Evolutionary conservation across 2,888 invertebrate genomes (phyloP), one percentile per base, ranked within the genome.

Genomic region (Petrolisthes manimaculis): DNA sequence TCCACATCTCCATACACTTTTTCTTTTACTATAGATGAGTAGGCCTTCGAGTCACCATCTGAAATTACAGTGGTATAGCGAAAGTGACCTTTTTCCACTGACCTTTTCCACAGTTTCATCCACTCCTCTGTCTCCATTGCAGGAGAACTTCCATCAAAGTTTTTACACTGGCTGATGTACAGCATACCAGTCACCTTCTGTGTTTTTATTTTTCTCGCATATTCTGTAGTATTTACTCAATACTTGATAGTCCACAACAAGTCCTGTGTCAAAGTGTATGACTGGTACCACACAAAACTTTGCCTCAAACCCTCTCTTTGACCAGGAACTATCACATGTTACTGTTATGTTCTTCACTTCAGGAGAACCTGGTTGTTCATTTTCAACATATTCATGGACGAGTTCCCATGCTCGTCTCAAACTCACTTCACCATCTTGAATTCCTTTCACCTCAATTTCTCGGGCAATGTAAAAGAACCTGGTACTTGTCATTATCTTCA

Each of bases 301-400:
- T 61, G 81, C 55, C 18, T 21, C 61, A 56, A 81, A 81, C 12
- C 81, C 61, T 67, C 81, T 37, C 24, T 81, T 21, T 37, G 61
- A 56, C 81, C 81, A 81, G 21, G 81, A 61, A 6, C 18, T 61
- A 81, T 81, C 81, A 21, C 61, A 56, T 6, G 81, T 81, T 8
- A 81, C 61, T 21, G 55, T 5, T 6, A 81, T 81, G 61, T 81
- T 56, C 24, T 81, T 81, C 61, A 81, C 24, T 67, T 54, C 24
- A 37, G 37, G 67, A 14, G 78, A 51, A 51, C 51, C 77, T 14
- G 74, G 53, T 53, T 78, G 53, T 53, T 78, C 5, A n/a, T 53
- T 8, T 6, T 51, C 53, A 4, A 24, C 5, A 12, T 37, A 75
- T 21, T 37, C 75, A 4, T 3, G 75, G 9, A 75, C 75, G 9